Conservation (phyloP, 2,113 vertebrate species). For the Trogon surrucura region DNA sequence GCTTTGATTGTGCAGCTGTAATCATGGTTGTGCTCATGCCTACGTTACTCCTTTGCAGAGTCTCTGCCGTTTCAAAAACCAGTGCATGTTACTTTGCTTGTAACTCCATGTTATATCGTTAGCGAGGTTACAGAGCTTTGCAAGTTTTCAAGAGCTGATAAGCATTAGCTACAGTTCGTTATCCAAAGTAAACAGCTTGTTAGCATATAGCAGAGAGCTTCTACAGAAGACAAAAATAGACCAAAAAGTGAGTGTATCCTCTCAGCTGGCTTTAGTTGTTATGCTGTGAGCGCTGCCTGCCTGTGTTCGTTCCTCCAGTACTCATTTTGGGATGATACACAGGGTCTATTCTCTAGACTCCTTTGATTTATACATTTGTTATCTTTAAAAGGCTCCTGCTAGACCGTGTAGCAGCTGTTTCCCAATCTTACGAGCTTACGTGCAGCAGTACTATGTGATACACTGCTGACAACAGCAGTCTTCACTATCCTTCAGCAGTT, state of each 20-base stretch:
- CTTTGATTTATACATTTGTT: accelerated
- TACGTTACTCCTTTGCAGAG: background rate
- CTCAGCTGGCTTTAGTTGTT: background rate
- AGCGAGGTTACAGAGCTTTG: background rate
- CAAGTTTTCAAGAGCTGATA: background rate
- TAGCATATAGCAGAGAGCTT: background rate
- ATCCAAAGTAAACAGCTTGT: background rate
- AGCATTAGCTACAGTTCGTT: background rate
- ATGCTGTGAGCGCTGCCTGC: accelerated
- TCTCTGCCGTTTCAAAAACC: background rate
- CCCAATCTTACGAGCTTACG: background rate
- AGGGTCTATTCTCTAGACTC: background rate
- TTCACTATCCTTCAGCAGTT: background rate
- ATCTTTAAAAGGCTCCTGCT: background rate
- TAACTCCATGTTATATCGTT: background rate
- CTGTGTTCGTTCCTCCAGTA: background rate
- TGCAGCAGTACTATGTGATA: background rate
- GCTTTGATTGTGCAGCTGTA: background rate
- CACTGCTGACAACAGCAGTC: background rate
- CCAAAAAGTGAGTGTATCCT: background rate
- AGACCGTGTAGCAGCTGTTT: accelerated
- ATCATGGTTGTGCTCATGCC: background rate
- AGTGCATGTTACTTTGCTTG: accelerated
- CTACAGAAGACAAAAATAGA: background rate
- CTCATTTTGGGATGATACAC: background rate